These are phyloP conservation scores for Dendrolimus kikuchii DNA, from an alignment of 1,140 invertebrate genomes.

Conservation along the genomic window DNA sequence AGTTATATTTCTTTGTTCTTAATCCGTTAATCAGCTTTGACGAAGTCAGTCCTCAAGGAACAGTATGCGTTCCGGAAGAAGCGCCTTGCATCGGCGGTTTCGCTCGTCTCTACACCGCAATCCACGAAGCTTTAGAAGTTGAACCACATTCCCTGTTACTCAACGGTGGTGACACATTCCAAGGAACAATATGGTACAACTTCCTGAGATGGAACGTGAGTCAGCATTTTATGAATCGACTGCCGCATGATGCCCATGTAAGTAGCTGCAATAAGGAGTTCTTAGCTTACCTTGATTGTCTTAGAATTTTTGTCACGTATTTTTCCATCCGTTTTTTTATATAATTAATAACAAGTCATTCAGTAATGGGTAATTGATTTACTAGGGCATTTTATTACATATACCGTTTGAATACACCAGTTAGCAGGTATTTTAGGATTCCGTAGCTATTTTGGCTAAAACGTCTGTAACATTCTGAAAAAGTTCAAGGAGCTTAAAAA, in stretches of 20 bases:
- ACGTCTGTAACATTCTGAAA: too few relatives aligned
- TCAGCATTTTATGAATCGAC: slow-evolving; percentile 81
- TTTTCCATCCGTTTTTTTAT: too few relatives aligned
- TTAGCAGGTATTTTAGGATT: too few relatives aligned
- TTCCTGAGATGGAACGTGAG: slow-evolving; percentile 83
- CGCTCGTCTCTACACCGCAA: slow-evolving; percentile 76
- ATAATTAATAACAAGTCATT: too few relatives aligned
- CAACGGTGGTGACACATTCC: slow-evolving; percentile 89
- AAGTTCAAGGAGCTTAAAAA: too few relatives aligned
- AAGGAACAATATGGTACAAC: slow-evolving; percentile 90
- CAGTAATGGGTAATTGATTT: too few relatives aligned
- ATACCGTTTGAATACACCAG: too few relatives aligned
- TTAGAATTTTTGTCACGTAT: too few relatives aligned
- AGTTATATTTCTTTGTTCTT: not conserved
- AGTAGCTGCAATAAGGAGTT: slow-evolving; percentile 26
- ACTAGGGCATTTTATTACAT: too few relatives aligned
- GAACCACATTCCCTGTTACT: slow-evolving; percentile 80
- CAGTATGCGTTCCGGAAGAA: slow-evolving; percentile 71
- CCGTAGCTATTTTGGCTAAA: too few relatives aligned
- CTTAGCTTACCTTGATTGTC: too few relatives aligned
- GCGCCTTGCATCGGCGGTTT: slow-evolving; percentile 81
- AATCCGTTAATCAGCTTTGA: slow-evolving; percentile 75
- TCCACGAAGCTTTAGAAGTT: slow-evolving; percentile 71
- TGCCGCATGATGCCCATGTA: slow-evolving; percentile 87
- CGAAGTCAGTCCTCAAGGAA: slow-evolving; percentile 75